Conservation (phyloP, 2,113 vertebrate species). For the Pachypanchax playfairii region DNA sequence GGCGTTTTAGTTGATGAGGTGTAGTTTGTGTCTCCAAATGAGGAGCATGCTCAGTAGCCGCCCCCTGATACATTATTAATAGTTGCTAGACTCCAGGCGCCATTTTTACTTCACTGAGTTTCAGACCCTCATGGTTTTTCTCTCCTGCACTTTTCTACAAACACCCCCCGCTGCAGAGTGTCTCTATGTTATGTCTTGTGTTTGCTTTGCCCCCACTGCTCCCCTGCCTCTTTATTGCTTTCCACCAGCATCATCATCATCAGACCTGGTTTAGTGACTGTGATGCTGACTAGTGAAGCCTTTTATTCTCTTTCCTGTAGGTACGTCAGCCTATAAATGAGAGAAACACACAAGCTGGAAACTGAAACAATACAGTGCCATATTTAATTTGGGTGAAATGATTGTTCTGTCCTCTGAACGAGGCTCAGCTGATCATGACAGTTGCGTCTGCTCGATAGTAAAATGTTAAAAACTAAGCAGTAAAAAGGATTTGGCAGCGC, state of each 20-base stretch:
- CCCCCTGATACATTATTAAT: conserved; percentile 71
- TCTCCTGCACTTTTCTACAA: not conserved
- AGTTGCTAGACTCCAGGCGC: conserved; percentile 49
- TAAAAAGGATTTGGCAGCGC: conserved; percentile 27
- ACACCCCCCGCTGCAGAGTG: not conserved
- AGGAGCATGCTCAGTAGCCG: conserved; percentile 34
- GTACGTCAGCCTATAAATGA: conserved; percentile 28
- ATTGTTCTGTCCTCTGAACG: conserved; percentile 2
- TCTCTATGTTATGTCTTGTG: conserved; percentile 13
- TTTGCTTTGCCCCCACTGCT: conserved; percentile 6
- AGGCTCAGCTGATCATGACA: conserved; percentile 18
- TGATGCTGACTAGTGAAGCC: conserved; percentile 4
- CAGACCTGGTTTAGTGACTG: conserved; percentile 28
- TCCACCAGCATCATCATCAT: conserved; percentile 14
- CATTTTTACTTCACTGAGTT: conserved; percentile 26
- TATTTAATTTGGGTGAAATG: conserved; percentile 17
- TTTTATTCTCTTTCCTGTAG: conserved; percentile 13
- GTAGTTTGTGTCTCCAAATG: conserved; percentile 51
- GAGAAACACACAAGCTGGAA: conserved; percentile 24
- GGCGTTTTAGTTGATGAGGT: conserved; percentile 58
- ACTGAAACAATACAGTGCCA: conserved; percentile 2
- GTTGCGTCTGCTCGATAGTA: conserved; percentile 18
- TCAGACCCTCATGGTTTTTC: conserved; percentile 26
- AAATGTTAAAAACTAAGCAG: conserved; percentile 28
- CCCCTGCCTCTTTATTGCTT: conserved; percentile 22